A percentile compares a stretch with the other conserved stretches of the same genome.
Evolutionary conservation across 1,140 invertebrate genomes (phyloP).

Genomic region (Brachionus paranguensis): DNA sequence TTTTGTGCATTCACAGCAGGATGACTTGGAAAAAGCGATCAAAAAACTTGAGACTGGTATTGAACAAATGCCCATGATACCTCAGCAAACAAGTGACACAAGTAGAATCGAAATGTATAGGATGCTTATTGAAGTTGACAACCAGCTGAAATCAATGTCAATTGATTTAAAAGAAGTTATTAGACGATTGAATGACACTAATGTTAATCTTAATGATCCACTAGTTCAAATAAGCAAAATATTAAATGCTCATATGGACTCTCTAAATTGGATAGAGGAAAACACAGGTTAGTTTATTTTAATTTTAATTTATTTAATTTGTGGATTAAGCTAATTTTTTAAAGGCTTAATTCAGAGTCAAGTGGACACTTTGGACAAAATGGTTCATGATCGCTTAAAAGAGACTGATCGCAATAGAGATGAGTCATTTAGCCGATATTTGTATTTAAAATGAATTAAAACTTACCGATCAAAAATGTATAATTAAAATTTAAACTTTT

Average conservation of each 20-base stretch:
- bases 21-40: constrained; percentile 79
- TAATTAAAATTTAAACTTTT: neutral
- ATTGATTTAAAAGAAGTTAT: constrained; percentile 23
- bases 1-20: constrained; percentile 83
- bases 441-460: constrained; percentile 15
- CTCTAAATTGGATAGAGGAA: constrained; percentile 41
- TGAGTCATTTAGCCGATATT: constrained; percentile 23
- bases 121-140: constrained; percentile 36
- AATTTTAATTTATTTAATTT: neutral
- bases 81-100: constrained; percentile 39
- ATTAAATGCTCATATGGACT: constrained; percentile 41
- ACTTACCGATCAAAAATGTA: neutral
- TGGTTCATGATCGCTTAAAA: constrained; percentile 19
- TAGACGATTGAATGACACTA: constrained; percentile 38
- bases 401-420: constrained; percentile 16
- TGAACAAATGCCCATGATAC: constrained; percentile 59
- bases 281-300: constrained; percentile 60
- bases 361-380: neutral
- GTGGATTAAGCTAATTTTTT: constrained; percentile 51
- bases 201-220: constrained; percentile 36
- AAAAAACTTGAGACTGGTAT: constrained; percentile 70
- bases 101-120: constrained; percentile 39
- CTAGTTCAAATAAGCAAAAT: constrained; percentile 40
- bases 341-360: constrained; percentile 18
- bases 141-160: constrained; percentile 34